Evolutionary conservation across 2,888 invertebrate species (phyloP).

Genomic region (Chouioia cunea): DNA sequence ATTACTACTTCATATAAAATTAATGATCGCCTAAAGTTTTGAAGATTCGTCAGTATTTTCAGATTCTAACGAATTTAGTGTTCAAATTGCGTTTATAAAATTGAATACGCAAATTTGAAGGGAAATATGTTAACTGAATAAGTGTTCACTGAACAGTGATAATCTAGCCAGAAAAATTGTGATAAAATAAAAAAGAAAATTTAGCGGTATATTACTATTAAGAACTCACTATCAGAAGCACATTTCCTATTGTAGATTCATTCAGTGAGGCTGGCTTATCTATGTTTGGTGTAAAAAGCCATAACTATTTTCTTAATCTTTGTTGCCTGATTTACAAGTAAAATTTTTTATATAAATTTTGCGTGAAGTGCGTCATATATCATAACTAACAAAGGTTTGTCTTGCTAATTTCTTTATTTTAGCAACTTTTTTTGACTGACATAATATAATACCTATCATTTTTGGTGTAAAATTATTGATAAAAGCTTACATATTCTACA

Average conservation of each 20-base stretch:
- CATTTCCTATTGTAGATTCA: conserved; percentile 34
- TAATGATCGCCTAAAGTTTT: conserved; percentile 40
- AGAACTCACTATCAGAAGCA: conserved; percentile 25
- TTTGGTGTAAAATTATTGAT: conserved; percentile 13
- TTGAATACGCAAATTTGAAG: conserved; percentile 42
- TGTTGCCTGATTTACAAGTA: conserved; percentile 39
- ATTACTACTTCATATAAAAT: conserved; percentile 31
- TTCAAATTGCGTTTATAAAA: conserved; percentile 34
- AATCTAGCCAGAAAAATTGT: conserved; percentile 48
- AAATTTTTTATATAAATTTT: conserved; percentile 46
- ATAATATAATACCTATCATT: conserved; percentile 12
- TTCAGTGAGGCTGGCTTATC: conserved; percentile 46
- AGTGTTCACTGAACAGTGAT: conserved; percentile 47
- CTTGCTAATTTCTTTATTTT: conserved; percentile 27
- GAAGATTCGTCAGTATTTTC: conserved; percentile 47
- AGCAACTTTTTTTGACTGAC: conserved; percentile 30
- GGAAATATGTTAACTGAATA: conserved; percentile 26
- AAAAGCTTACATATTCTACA: background rate
- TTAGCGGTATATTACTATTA: background rate
- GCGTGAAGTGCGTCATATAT: conserved; percentile 32
- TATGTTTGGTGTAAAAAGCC: conserved; percentile 47
- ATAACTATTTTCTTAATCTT: conserved; percentile 47
- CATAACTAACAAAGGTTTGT: conserved; percentile 16
- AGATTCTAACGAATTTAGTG: conserved; percentile 37
- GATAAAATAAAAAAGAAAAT: conserved; percentile 38